Conservation (phyloP, 2,797 vertebrate genomes). For the Silurus lanzhouensis region DNA sequence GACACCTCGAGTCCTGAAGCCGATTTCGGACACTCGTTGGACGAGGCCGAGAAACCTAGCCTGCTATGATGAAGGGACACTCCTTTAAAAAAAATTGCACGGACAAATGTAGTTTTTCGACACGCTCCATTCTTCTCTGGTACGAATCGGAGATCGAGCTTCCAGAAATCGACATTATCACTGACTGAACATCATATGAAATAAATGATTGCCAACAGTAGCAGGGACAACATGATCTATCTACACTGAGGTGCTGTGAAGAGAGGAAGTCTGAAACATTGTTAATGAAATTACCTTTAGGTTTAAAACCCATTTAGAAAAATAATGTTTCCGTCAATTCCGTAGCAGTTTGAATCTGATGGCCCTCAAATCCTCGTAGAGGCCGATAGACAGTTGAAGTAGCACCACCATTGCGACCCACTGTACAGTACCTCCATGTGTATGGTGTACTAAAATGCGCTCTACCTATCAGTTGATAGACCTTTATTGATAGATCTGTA, state of each 20-base stretch:
- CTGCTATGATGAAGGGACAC: constrained; percentile 36
- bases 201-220: background rate
- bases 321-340: background rate
- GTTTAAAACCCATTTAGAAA: background rate
- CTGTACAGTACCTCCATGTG: background rate
- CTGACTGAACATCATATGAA: background rate
- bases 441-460: constrained; percentile 20
- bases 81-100: background rate
- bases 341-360: background rate
- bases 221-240: background rate
- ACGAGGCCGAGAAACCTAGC: constrained; percentile 16
- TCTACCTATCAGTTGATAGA: background rate
- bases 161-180: constrained; percentile 1
- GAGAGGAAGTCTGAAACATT: background rate
- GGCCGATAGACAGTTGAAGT: background rate
- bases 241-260: background rate
- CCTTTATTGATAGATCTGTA: constrained; percentile 35
- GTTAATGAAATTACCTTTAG: background rate
- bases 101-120: constrained; percentile 16
- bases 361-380: constrained; percentile 1
- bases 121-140: background rate
- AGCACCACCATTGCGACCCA: constrained; percentile 13
- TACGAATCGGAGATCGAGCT: constrained; percentile 4
- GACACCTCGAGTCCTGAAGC: constrained; percentile 25
- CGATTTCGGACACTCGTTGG: constrained; percentile 5